Evolutionary conservation across 2,797 vertebrate species (phyloP).

Genomic region (Lophius americanus): DNA sequence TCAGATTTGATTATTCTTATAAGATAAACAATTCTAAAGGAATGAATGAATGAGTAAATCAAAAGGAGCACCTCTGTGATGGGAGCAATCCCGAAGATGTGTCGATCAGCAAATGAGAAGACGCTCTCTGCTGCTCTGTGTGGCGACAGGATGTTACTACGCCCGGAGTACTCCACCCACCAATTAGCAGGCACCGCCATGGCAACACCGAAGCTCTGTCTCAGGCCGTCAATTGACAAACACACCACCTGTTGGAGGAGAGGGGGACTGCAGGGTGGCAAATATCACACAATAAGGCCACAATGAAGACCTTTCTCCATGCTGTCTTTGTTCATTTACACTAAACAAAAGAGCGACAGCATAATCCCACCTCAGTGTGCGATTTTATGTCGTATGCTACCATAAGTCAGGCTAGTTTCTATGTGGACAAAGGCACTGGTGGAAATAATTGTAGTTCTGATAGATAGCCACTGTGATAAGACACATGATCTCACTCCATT

Average conservation of each 20-base stretch:
- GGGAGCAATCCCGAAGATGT: constrained; percentile 74
- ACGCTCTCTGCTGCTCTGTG: constrained; percentile 54
- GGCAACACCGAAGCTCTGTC: constrained; percentile 70
- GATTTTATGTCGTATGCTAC: no score
- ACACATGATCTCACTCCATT: no score
- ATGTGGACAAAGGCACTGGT: not conserved
- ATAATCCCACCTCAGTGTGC: no score
- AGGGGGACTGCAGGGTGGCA: constrained; percentile 53
- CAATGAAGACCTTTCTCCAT: no score
- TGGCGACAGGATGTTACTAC: constrained; percentile 23
- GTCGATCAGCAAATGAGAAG: constrained; percentile 77
- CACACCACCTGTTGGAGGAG: constrained; percentile 70
- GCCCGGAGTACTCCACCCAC: constrained; percentile 78
- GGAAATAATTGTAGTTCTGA: not conserved
- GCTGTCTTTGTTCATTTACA: no score
- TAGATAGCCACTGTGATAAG: not conserved
- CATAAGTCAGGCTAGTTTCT: not conserved
- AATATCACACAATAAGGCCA: not conserved
- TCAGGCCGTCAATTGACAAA: constrained; percentile 67
- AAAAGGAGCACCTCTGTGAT: constrained; percentile 70
- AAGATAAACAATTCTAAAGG: not conserved
- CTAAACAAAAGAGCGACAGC: no score
- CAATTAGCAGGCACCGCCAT: constrained; percentile 75
- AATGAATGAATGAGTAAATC: not conserved
- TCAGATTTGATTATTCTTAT: not conserved